Conservation (phyloP, 2,113 vertebrate genomes). For the Mormyrus lacerda region DNA sequence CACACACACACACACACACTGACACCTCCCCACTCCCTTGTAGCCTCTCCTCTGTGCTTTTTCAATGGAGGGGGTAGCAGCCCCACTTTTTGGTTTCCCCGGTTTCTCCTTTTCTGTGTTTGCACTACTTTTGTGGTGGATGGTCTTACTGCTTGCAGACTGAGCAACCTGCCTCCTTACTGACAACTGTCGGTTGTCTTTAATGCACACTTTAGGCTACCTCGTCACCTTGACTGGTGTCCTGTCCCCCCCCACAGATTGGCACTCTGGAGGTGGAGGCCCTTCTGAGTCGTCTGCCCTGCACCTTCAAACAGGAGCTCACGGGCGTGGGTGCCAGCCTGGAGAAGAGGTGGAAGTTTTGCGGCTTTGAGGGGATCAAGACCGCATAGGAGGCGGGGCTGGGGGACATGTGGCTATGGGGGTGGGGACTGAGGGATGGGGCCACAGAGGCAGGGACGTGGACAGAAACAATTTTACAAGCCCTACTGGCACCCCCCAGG, state of each 20-base stretch:
- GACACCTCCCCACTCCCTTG: background rate
- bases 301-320: conserved; percentile 88
- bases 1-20: background rate
- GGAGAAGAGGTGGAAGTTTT: conserved; percentile 95
- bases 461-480: conserved; percentile 6
- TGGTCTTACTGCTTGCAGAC: background rate
- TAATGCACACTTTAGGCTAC: too few species aligned
- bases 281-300: conserved; percentile 80
- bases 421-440: background rate
- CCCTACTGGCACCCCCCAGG: background rate
- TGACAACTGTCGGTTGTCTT: background rate
- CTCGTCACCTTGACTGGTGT: conserved; percentile 4
- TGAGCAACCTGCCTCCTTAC: background rate
- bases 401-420: conserved; percentile 6
- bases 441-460: conserved; percentile 3
- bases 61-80: background rate
- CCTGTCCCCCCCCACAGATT: conserved; percentile 59
- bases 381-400: conserved; percentile 58
- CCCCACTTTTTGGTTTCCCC: background rate
- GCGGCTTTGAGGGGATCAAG: conserved; percentile 88
- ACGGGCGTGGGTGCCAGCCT: conserved; percentile 89
- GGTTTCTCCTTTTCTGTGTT: background rate
- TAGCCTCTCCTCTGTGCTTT: background rate
- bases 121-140: background rate
- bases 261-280: conserved; percentile 78